phyloP scores from a whole-genome alignment of 2,113 vertebrate species.

The zebrafish (Danio rerio) region DNA sequence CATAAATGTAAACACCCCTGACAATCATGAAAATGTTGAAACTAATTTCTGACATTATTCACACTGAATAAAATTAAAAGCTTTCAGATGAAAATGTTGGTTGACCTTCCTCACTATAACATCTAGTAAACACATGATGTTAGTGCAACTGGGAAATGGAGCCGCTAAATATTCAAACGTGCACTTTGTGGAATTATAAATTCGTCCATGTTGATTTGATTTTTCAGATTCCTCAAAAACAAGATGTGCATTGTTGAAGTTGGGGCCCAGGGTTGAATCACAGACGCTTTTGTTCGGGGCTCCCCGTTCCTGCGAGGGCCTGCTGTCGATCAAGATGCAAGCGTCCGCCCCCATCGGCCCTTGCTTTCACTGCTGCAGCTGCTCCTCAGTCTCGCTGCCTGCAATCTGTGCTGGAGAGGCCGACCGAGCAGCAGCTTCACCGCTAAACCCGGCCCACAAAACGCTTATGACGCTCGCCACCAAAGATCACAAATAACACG shows the following conservation, averaged over 20 bases:
- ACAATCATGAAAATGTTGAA: no score
- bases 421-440: conserved; percentile 54
- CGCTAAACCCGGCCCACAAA: conserved; percentile 37
- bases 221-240: conserved; percentile 30
- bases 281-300: conserved; percentile 53
- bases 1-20: no score
- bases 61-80: no score
- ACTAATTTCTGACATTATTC: no score
- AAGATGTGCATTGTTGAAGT: conserved; percentile 39
- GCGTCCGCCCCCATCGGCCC: conserved; percentile 61
- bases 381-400: conserved; percentile 45
- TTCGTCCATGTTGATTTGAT: neutral
- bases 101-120: no score
- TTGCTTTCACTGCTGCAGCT: conserved; percentile 56
- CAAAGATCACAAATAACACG: conserved; percentile 25
- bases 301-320: conserved; percentile 45
- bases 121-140: no score
- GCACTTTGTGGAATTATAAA: conserved; percentile 28
- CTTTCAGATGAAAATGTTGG: no score
- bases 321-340: conserved; percentile 58
- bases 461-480: conserved; percentile 58
- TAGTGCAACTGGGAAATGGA: no score
- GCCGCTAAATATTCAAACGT: neutral
- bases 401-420: conserved; percentile 51
- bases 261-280: conserved; percentile 39